Percentiles rank a stretch among this genome's conserved stretches.
These are phyloP conservation scores for Rhyacophila brunnea DNA, from an alignment of 1,140 invertebrate genomes.

Conservation along the genomic window DNA sequence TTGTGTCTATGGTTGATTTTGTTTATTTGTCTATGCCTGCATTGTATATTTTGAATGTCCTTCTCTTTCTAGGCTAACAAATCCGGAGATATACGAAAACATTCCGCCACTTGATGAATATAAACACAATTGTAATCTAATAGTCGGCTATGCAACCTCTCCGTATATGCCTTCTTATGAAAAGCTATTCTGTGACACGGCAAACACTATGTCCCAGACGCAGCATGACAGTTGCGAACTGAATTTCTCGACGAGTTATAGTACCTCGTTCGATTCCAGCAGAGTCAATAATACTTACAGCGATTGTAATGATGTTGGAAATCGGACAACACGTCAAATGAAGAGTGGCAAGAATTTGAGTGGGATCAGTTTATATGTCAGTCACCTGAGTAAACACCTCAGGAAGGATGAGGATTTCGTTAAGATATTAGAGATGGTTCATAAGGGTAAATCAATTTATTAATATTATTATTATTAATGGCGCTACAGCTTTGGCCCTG, in stretches of 20 bases:
- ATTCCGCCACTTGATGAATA: constrained; percentile 27
- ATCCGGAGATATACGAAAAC: constrained; percentile 29
- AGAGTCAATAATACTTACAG: background rate
- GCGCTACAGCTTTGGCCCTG: no score
- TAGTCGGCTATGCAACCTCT: constrained; percentile 32
- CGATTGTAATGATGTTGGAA: constrained; percentile 14
- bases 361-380: constrained; percentile 30
- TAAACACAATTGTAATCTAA: constrained; percentile 25
- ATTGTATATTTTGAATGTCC: no score
- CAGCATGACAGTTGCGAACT: constrained; percentile 25
- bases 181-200: constrained; percentile 21
- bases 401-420: constrained; percentile 29
- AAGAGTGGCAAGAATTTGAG: constrained; percentile 6
- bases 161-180: constrained; percentile 32
- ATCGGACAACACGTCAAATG: constrained; percentile 7
- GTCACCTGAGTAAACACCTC: constrained; percentile 26
- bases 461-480: no score
- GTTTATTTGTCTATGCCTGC: no score
- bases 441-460: constrained; percentile 22
- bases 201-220: constrained; percentile 10
- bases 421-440: constrained; percentile 30
- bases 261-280: background rate
- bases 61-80: constrained; percentile 13
- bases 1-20: no score
- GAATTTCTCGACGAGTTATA: background rate